A percentile compares a stretch with the other conserved stretches of the same genome.
These are phyloP conservation scores for Scaptomyza montana DNA, from an alignment of 1,140 invertebrate genomes.

Conservation along the genomic window DNA sequence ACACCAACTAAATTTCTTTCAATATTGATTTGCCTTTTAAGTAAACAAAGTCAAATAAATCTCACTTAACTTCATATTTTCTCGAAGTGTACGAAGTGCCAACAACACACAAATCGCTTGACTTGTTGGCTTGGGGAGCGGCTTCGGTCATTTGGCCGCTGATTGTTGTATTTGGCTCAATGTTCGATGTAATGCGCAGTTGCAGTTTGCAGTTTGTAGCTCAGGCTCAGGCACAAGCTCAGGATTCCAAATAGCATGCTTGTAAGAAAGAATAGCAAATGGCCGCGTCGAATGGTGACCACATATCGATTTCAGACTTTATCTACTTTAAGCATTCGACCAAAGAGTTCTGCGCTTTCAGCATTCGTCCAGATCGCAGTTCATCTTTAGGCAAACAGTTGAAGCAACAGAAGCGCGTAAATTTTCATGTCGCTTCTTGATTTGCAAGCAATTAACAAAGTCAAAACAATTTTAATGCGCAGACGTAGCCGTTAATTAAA, in stretches of 20 bases:
- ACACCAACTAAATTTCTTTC: no score
- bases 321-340: neutral
- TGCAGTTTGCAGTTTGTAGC: slow-evolving; percentile 4
- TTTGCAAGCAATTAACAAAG: slow-evolving; percentile 82
- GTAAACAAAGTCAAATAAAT: no score
- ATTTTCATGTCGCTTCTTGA: slow-evolving; percentile 80
- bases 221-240: neutral
- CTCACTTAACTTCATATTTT: no score
- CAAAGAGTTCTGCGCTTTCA: neutral
- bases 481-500: slow-evolving; percentile 80
- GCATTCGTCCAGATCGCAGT: slow-evolving; percentile 19
- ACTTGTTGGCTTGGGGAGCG: slow-evolving; percentile 43
- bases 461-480: slow-evolving; percentile 82
- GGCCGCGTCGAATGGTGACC: slow-evolving; percentile 53
- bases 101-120: neutral
- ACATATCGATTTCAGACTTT: slow-evolving; percentile 73
- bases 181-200: slow-evolving; percentile 36
- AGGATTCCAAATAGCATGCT: slow-evolving; percentile 2
- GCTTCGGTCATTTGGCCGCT: slow-evolving; percentile 64
- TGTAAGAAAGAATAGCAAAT: slow-evolving; percentile 25
- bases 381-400: slow-evolving; percentile 14
- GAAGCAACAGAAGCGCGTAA: slow-evolving; percentile 57
- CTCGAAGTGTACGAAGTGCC: neutral
- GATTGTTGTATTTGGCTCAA: slow-evolving; percentile 72
- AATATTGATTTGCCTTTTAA: no score